A percentile compares a stretch with the other conserved stretches of the same genome.
Conservation (phyloP, 2,113 vertebrate genomes). For the Ranitomeya variabilis region DNA sequence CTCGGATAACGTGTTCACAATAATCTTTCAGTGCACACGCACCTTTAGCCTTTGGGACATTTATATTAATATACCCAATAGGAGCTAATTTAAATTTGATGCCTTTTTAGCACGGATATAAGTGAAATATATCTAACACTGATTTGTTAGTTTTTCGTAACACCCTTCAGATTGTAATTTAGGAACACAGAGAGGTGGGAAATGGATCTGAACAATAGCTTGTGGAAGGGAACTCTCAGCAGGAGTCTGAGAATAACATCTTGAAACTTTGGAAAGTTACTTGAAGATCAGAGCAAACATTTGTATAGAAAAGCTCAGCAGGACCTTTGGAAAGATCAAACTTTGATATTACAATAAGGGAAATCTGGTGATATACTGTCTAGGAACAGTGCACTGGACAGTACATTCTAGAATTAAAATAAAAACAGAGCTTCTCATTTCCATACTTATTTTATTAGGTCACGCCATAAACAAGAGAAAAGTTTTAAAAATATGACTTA, state of each 20-base stretch:
- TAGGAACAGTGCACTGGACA: not conserved
- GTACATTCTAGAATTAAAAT: not conserved
- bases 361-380: not conserved
- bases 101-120: not conserved
- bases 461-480: not conserved
- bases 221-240: constrained; percentile 22
- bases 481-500: not conserved
- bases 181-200: not conserved
- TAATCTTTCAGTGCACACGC: too few species aligned
- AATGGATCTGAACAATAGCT: not conserved
- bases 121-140: not conserved
- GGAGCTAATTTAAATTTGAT: not conserved
- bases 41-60: not conserved
- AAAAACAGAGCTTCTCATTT: not conserved
- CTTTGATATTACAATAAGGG: not conserved
- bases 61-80: not conserved
- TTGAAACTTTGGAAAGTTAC: constrained; percentile 15
- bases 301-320: constrained; percentile 19
- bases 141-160: not conserved
- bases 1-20: too few species aligned
- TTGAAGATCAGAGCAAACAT: constrained; percentile 49
- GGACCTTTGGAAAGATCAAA: not conserved
- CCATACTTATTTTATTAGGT: not conserved
- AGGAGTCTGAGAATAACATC: constrained; percentile 31
- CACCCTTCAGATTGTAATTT: not conserved